phyloP scores from a whole-genome alignment of 2,797 vertebrate genomes.

The Caiman crocodilus region DNA sequence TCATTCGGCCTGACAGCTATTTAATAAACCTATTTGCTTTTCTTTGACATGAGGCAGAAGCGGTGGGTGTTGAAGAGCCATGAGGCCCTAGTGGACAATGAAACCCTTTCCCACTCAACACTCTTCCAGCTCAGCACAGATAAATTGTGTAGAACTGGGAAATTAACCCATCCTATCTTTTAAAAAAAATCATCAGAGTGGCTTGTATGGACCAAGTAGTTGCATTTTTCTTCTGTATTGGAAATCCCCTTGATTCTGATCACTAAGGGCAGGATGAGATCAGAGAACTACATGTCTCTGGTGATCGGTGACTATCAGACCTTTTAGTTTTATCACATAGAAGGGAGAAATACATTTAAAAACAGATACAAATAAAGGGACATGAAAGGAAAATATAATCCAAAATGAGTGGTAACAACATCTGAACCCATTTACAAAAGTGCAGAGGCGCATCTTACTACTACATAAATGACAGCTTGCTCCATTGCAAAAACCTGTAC shows the following conservation, averaged over 20 bases:
- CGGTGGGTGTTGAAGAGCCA: conserved; percentile 85
- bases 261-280: background rate
- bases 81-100: conserved; percentile 83
- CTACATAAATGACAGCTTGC: background rate
- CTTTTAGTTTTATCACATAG: background rate
- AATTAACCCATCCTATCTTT: conserved; percentile 81
- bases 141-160: conserved; percentile 83
- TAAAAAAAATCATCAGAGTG: conserved; percentile 42
- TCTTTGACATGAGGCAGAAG: conserved; percentile 87
- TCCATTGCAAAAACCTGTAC: background rate
- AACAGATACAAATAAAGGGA: background rate
- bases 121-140: conserved; percentile 82
- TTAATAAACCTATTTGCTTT: conserved; percentile 88
- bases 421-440: background rate
- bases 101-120: conserved; percentile 89
- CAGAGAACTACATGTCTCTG: background rate
- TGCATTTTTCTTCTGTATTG: background rate
- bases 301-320: background rate
- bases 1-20: conserved; percentile 87
- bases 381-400: background rate
- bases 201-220: accelerated
- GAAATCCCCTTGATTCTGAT: background rate
- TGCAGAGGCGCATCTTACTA: background rate
- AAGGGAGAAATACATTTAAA: background rate
- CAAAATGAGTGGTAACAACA: background rate